These are phyloP conservation scores for Notospermus geniculatus DNA, from an alignment of 1,140 invertebrate genomes.

Conservation along the genomic window DNA sequence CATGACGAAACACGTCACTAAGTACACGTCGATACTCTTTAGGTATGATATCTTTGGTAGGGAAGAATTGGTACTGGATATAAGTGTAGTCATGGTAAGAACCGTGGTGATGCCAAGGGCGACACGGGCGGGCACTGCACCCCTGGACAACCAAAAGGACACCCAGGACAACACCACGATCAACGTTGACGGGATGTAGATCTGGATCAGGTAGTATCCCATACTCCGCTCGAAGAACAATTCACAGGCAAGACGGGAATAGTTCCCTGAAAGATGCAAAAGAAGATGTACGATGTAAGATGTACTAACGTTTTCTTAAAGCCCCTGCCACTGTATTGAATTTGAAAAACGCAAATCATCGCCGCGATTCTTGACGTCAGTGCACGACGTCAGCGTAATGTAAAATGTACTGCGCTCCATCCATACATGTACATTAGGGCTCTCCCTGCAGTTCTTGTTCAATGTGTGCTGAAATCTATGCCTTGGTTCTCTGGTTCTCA, in stretches of 20 bases:
- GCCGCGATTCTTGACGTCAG: too few relatives aligned
- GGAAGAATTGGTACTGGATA: conserved; percentile 97
- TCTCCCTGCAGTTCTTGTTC: too few relatives aligned
- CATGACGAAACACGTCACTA: conserved; percentile 94
- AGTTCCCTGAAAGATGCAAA: conserved; percentile 91
- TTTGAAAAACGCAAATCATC: too few relatives aligned
- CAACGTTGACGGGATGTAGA: conserved; percentile 96
- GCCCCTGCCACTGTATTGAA: too few relatives aligned
- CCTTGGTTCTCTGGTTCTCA: too few relatives aligned
- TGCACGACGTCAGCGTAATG: too few relatives aligned
- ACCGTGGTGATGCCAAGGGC: conserved; percentile 88
- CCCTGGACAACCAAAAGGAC: conserved; percentile 90
- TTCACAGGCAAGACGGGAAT: conserved; percentile 94
- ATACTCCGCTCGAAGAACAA: conserved; percentile 97
- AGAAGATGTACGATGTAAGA: too few relatives aligned
- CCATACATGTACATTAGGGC: too few relatives aligned
- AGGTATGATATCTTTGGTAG: conserved; percentile 98
- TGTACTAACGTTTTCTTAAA: too few relatives aligned
- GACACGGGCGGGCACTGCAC: conserved; percentile 94
- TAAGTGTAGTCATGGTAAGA: conserved; percentile 97
- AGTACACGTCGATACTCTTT: conserved; percentile 94
- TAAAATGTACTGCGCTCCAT: too few relatives aligned
- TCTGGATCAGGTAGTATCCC: conserved; percentile 99
- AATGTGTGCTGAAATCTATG: too few relatives aligned
- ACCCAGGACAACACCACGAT: conserved; percentile 99